Conservation (phyloP, 1,140 invertebrate species). For the Luehdorfia chinensis region DNA sequence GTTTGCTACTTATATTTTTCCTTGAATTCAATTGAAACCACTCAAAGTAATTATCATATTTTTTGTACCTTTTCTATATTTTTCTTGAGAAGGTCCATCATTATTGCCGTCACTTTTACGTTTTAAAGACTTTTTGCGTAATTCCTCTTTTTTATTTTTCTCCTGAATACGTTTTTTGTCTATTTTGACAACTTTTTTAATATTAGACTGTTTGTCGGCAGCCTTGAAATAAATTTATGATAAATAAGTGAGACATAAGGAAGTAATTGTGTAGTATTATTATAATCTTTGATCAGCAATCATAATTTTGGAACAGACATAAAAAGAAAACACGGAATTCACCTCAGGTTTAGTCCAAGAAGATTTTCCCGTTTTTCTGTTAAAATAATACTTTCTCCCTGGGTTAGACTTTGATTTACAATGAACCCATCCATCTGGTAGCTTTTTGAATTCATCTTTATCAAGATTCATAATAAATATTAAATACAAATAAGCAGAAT, state of each 20-base stretch:
- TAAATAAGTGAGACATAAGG: neutral
- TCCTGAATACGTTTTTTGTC: constrained; percentile 38
- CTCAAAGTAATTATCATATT: too few relatives aligned
- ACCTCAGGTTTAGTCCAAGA: constrained; percentile 65
- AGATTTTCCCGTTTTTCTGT: constrained; percentile 65
- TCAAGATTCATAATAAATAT: constrained; percentile 41
- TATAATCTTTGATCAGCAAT: too few relatives aligned
- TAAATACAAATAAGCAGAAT: constrained; percentile 24
- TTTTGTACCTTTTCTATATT: constrained; percentile 21
- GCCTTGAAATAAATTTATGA: constrained; percentile 30
- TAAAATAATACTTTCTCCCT: constrained; percentile 66
- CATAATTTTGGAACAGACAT: neutral
- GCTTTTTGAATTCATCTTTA: constrained; percentile 37
- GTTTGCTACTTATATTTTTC: too few relatives aligned
- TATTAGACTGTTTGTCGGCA: constrained; percentile 8
- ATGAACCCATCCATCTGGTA: constrained; percentile 60
- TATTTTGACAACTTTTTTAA: neutral
- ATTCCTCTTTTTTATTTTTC: constrained; percentile 30
- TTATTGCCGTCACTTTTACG: neutral
- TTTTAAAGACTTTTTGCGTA: neutral
- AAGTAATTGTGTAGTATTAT: constrained; percentile 1
- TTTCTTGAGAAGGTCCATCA: neutral
- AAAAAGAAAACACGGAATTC: constrained; percentile 41
- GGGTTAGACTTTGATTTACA: constrained; percentile 65
- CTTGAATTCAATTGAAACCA: too few relatives aligned